Evolutionary conservation across 2,888 invertebrate species (phyloP), one percentile per base, ranked within the genome.

Genomic region (Cephalotes varians): DNA sequence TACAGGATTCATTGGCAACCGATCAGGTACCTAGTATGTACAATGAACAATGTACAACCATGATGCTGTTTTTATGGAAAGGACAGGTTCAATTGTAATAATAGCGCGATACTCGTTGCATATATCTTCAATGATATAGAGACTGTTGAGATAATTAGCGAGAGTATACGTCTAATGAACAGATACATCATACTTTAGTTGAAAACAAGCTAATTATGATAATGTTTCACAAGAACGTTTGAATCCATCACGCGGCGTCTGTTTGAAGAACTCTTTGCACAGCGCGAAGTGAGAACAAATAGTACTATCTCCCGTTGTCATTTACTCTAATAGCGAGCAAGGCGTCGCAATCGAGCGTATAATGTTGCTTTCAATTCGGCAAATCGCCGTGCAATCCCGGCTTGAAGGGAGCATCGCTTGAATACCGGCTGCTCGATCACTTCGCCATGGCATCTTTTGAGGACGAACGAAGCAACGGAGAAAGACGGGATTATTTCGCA

Each of bases 291-390:
- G 77, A 79, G 77, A 71, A 79, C 44, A 79, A 79, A 79, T 71
- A 56, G 69, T 28, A 21, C 21, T 40, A 69, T 77, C 44, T 69
- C 40, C 25, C 54, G 44, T 56, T 56, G 56, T 56, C 77, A 44
- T 71, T 34, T 71, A 40, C 56, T 79, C 21, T 44, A 77, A 77
- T 34, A 21, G 31, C 77, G 56, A 34, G 34, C 74, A 34, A 62
- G 62, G 74, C 25, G 44, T 31, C 77, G 77, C 71, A 79, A 79
- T 79, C 71, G 71, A 79, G 71, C 71, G 31, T 71, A 71, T 71
- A 79, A 79, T 71, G 28, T 79, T 56, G 76, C 71, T 79, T 79
- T 79, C 77, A 69, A 69, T 79, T 79, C 69, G 56, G 69, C 77
- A 56, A 69, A 79, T 79, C 54, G 25, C 56, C 77, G 56, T 71